These are phyloP conservation scores for Plutomurus gul DNA, from an alignment of 1,140 invertebrate genomes.

Conservation along the genomic window DNA sequence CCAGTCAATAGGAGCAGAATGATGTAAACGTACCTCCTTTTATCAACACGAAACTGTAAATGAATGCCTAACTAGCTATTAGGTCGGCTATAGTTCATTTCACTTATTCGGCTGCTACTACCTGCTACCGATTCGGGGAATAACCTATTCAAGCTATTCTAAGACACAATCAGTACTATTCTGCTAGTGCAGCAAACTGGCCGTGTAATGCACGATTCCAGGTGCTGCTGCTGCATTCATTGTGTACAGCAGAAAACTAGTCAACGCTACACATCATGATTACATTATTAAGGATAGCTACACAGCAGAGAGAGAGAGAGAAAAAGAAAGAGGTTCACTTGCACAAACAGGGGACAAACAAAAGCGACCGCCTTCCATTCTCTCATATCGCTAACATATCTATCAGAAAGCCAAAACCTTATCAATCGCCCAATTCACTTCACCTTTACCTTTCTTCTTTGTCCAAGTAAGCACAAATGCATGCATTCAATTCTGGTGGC, in stretches of 20 bases:
- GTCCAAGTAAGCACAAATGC: not conserved
- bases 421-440: not conserved
- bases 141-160: too few relatives aligned
- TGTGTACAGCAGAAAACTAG: not conserved
- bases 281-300: not conserved
- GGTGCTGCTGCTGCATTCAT: too few relatives aligned
- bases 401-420: not conserved
- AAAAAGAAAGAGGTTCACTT: not conserved
- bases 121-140: too few relatives aligned
- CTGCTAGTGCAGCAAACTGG: too few relatives aligned
- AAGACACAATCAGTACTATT: too few relatives aligned
- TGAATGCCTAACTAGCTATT: too few relatives aligned
- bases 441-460: slow-evolving; percentile 17
- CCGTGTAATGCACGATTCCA: too few relatives aligned
- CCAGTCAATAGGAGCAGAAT: too few relatives aligned
- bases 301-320: not conserved
- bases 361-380: not conserved
- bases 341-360: not conserved
- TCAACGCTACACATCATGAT: not conserved
- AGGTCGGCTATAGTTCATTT: too few relatives aligned
- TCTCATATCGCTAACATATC: not conserved
- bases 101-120: too few relatives aligned
- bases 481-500: not conserved
- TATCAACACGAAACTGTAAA: too few relatives aligned
- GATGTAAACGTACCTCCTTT: too few relatives aligned